phyloP scores from a whole-genome alignment of 1,140 invertebrate genomes.

The Hyphantria cunea region DNA sequence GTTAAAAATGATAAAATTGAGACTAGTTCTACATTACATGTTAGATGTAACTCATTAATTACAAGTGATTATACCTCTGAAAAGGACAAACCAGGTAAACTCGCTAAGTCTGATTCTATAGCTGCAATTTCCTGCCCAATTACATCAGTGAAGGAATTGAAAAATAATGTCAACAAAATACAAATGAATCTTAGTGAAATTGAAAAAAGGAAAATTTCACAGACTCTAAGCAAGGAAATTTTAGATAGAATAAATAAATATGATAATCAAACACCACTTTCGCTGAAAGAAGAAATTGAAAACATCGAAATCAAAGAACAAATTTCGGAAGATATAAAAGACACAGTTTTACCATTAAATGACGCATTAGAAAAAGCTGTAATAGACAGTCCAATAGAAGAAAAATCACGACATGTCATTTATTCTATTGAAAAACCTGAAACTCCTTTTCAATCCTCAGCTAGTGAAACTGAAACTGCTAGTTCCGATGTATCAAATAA shows the following conservation, averaged over 20 bases:
- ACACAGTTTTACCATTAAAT: constrained; percentile 16
- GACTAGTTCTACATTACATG: constrained; percentile 82
- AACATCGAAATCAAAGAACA: constrained; percentile 37
- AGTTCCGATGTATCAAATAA: constrained; percentile 87
- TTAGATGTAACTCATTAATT: constrained; percentile 86
- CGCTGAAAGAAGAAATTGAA: constrained; percentile 68
- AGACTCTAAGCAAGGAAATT: constrained; percentile 88
- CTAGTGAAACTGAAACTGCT: constrained; percentile 85
- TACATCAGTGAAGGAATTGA: constrained; percentile 73
- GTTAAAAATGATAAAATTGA: constrained; percentile 77
- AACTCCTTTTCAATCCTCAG: constrained; percentile 64
- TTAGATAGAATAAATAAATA: constrained; percentile 83
- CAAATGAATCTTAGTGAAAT: constrained; percentile 83
- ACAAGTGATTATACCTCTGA: constrained; percentile 46
- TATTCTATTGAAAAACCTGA: constrained; percentile 56
- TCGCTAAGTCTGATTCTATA: constrained; percentile 82
- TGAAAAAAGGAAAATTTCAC: constrained; percentile 88
- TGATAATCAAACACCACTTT: constrained; percentile 76
- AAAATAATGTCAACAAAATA: constrained; percentile 77
- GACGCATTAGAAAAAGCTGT: constrained; percentile 24
- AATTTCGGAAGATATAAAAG: neutral
- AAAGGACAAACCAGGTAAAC: constrained; percentile 50
- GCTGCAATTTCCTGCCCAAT: constrained; percentile 75
- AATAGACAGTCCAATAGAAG: constrained; percentile 22
- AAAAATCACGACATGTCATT: constrained; percentile 50